A percentile compares a stretch with the other conserved stretches of the same genome.
Conservation (phyloP, 2,797 vertebrate genomes). For the Arnoldichthys spilopterus region DNA sequence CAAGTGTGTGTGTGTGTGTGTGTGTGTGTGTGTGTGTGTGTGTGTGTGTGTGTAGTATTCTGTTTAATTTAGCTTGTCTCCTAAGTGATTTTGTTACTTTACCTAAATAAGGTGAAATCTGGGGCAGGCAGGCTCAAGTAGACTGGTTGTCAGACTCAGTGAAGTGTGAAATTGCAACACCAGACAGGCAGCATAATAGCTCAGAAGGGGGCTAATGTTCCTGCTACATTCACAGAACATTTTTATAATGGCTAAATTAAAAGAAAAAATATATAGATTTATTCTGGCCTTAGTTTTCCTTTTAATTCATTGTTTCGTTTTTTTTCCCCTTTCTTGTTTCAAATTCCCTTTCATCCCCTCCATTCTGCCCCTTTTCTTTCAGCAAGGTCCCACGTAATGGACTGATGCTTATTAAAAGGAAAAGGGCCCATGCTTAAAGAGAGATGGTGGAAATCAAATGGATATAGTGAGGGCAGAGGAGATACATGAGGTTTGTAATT, state of each 20-base stretch:
- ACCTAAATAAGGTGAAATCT: slow-evolving; percentile 87
- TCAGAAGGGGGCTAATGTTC: slow-evolving; percentile 86
- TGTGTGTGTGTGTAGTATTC: slow-evolving; percentile 61
- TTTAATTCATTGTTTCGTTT: slow-evolving; percentile 56
- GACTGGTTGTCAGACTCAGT: slow-evolving; percentile 81
- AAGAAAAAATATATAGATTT: slow-evolving; percentile 72
- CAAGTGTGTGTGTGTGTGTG: slow-evolving; percentile 54
- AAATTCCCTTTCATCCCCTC: slow-evolving; percentile 53
- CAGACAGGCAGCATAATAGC: slow-evolving; percentile 86
- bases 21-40: slow-evolving; percentile 47
- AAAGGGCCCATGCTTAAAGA: slow-evolving; percentile 50
- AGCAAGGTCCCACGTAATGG: slow-evolving; percentile 61
- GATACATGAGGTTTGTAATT: slow-evolving; percentile 54
- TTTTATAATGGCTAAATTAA: slow-evolving; percentile 86
- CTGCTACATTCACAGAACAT: slow-evolving; percentile 83
- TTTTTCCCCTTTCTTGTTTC: slow-evolving; percentile 50
- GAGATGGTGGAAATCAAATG: slow-evolving; percentile 51
- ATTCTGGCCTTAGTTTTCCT: slow-evolving; percentile 64
- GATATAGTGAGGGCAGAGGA: slow-evolving; percentile 28
- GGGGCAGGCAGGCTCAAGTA: slow-evolving; percentile 77
- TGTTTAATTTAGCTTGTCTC: slow-evolving; percentile 73
- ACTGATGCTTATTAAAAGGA: slow-evolving; percentile 61
- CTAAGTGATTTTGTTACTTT: slow-evolving; percentile 77
- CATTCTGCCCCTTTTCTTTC: slow-evolving; percentile 56
- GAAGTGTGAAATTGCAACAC: slow-evolving; percentile 87